Base-by-base conservation (phyloP, 2,797 vertebrate genomes). In the Echiichthys vipera region DNA sequence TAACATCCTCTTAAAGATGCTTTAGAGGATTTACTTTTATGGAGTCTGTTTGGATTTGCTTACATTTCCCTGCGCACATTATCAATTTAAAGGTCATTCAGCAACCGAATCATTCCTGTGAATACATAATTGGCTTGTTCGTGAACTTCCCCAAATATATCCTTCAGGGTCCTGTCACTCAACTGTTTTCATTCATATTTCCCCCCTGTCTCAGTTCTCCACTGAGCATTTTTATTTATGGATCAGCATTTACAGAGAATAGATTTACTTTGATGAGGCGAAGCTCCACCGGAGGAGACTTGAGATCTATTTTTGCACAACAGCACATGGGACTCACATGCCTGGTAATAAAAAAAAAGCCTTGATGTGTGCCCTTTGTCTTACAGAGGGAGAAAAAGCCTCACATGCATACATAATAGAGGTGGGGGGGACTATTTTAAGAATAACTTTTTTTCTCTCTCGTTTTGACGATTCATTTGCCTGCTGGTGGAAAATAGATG, bases 371-470 rank as follows among this genome's bases (percentile, higher is more conserved):
- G 72, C 66, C 74, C 74, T 89, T 88, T 88, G 81, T 89, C 82
- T 86, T 74, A 59, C 37, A 74, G 78, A 72, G 78, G 54, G 71
- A 81, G 69, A 69, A 84, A 88, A 81, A 87, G 78, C 57, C 13
- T 45, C 85, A 89, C 89, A 87, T 83, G 84, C 89, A 89, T 91
- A 78, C 82, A 85, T 91, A 91, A 92, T 86, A 51, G 39, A 53
- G 39, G 43, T n/a, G 74, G n/a, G 7, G 24, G 39, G 25, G 39
- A 78, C 80, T 89, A 90, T 94, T 92, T 90, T 87, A 78, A 84
- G 86, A n/a, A 89, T 67, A 12, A 65, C 46, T 68, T 86, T 81
- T 67, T 66, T 72, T 62, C 50, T 43, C 37, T 54, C 3, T 71
- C 15, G 61, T 83, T 86, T 75, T 83, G 70, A 84, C 77, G 32